Base-by-base conservation (phyloP, 2,888 invertebrate species). In the Watsonalla binaria region DNA sequence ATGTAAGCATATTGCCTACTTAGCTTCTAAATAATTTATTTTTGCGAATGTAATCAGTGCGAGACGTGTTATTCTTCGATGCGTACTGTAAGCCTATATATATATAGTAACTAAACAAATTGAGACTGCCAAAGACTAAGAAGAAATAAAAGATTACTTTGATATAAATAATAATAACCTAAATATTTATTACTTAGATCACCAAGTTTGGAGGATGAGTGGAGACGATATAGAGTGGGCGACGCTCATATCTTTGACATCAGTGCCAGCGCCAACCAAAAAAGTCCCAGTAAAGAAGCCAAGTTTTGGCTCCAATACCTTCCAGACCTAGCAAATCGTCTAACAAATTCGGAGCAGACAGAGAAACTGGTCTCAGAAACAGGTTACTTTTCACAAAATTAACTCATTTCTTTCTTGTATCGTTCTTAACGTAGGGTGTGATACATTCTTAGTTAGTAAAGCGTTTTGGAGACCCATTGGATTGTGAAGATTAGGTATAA, bases 161-260 rank as follows among this genome's bases (percentile, higher is more conserved):
- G 37, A 39, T n/a, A 9, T 47, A 45, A 45, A 35, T 45, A 11
- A 13, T 49, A 45, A 5, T 5, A 39, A 49, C 2, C 8, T 54
- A 47, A 45, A 13, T 53, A 48, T 52, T 53, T 49, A 60, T 52
- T 48, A 62, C 72, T 63, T 14, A 49, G 93, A 14, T 92, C 92
- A 66, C 94, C 94, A 14, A 92, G 92, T 11, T 80, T 84, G 45
- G 86, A 89, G 57, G 90, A 92, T 49, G 81, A 84, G 9, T 95
- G 95, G 95, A 83, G 87, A 59, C 91, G 92, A 15, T 94, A 94
- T 70, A 90, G 86, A 61, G 71, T 82, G 11, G 84, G 86, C 6
- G 90, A 92, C 61, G 84, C 86, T 46, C 84, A 91, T 59, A 82
- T 93, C 49, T 88, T 90, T 70, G 82, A 90, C 60, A 83, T 93